Evolutionary conservation across 1,140 invertebrate species (phyloP).

Genomic region (Drosophila punjabiensis): DNA sequence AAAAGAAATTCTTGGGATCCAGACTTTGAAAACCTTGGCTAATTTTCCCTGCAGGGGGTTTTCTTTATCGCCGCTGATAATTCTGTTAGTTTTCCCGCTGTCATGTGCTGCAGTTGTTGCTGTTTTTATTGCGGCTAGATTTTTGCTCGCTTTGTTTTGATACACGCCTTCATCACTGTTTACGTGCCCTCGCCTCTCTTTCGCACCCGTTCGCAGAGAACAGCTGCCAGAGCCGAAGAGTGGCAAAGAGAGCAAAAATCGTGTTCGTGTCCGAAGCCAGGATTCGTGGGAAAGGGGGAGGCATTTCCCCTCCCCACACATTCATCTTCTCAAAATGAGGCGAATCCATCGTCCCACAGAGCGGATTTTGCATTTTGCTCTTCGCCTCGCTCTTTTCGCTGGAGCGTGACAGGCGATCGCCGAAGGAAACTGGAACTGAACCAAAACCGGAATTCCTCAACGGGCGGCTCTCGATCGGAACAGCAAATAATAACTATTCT

Average conservation of each 20-base stretch:
- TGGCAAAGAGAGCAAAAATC: conserved; percentile 31
- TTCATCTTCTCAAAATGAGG: conserved; percentile 17
- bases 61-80: conserved; percentile 29
- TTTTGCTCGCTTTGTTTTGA: conserved; percentile 67
- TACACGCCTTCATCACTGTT: conserved; percentile 57
- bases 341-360: conserved; percentile 24
- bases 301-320: not conserved
- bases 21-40: conserved; percentile 27
- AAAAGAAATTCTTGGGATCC: conserved; percentile 13
- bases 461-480: conserved; percentile 14
- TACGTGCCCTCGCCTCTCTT: conserved; percentile 34
- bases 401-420: conserved; percentile 36
- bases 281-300: conserved; percentile 12
- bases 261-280: conserved; percentile 14
- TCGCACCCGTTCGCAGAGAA: conserved; percentile 32
- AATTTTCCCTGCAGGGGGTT: conserved; percentile 35
- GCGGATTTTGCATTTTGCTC: conserved; percentile 16
- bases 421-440: conserved; percentile 17
- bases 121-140: conserved; percentile 48
- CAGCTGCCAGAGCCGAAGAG: conserved; percentile 24
- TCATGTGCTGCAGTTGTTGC: conserved; percentile 47
- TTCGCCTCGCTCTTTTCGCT: conserved; percentile 25
- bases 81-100: conserved; percentile 48
- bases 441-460: conserved; percentile 28
- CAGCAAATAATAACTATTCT: not conserved